A percentile compares a stretch with the other conserved stretches of the same genome.
Evolutionary conservation across 2,888 invertebrate genomes (phyloP).

Genomic region (Cacoxenus indagator): DNA sequence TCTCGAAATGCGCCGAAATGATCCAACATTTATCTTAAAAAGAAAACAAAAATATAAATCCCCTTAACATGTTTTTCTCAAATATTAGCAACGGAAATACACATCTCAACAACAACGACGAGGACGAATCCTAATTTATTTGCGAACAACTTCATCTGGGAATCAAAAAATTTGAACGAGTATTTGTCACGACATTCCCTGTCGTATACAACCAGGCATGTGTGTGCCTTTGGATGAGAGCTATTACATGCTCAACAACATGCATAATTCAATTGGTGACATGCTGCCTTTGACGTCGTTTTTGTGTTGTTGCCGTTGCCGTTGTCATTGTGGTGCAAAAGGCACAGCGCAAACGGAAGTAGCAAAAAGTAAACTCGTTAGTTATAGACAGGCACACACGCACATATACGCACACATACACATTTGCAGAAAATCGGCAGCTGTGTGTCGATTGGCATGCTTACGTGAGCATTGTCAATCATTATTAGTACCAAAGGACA

Average conservation of each 20-base stretch:
- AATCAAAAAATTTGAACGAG: background rate
- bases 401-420: background rate
- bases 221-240: constrained; percentile 41
- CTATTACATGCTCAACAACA: constrained; percentile 43
- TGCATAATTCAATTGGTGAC: constrained; percentile 58
- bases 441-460: background rate
- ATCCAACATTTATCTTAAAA: background rate
- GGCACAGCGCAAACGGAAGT: background rate
- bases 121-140: background rate
- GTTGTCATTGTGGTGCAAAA: background rate
- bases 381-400: constrained; percentile 13
- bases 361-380: background rate
- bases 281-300: constrained; percentile 31
- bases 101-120: background rate
- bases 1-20: too few relatives aligned
- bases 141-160: constrained; percentile 7
- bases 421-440: background rate
- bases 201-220: background rate
- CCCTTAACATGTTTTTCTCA: constrained; percentile 40
- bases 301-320: background rate
- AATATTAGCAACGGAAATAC: constrained; percentile 28
- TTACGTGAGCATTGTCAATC: constrained; percentile 1
- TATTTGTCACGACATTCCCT: background rate
- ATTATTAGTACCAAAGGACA: constrained; percentile 1
- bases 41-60: too few relatives aligned